These are phyloP conservation scores for Carcharodon carcharias DNA, from an alignment of 2,797 vertebrate species.

Conservation along the genomic window DNA sequence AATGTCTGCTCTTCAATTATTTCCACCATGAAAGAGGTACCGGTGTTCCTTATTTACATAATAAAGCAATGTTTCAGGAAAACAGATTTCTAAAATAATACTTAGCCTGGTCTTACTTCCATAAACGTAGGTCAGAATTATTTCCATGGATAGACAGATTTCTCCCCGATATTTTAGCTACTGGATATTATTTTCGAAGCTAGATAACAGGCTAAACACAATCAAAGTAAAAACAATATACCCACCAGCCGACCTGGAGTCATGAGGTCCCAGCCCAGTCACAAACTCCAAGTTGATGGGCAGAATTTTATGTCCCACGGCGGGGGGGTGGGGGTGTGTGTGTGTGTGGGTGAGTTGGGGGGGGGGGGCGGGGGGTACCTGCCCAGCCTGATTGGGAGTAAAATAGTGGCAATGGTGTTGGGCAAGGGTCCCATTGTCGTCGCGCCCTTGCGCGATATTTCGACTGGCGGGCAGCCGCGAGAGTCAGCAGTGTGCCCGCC, in stretches of 20 bases:
- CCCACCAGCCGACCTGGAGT: not conserved
- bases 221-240: not conserved
- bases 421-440: too few species aligned
- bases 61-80: not conserved
- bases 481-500: too few species aligned
- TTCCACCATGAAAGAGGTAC: not conserved
- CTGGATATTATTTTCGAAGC: not conserved
- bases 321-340: too few species aligned
- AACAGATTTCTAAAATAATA: not conserved
- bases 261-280: not conserved
- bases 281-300: too few species aligned
- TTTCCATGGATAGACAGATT: not conserved
- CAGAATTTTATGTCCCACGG: too few species aligned
- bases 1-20: not conserved
- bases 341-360: too few species aligned
- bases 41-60: not conserved
- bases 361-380: too few species aligned
- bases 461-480: too few species aligned
- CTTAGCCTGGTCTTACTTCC: not conserved
- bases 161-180: not conserved
- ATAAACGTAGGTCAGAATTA: not conserved
- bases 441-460: too few species aligned
- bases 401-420: too few species aligned
- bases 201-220: not conserved
- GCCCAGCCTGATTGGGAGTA: too few species aligned